Base-by-base conservation (phyloP, 2,888 invertebrate species). In the Argyra leucocephala region DNA sequence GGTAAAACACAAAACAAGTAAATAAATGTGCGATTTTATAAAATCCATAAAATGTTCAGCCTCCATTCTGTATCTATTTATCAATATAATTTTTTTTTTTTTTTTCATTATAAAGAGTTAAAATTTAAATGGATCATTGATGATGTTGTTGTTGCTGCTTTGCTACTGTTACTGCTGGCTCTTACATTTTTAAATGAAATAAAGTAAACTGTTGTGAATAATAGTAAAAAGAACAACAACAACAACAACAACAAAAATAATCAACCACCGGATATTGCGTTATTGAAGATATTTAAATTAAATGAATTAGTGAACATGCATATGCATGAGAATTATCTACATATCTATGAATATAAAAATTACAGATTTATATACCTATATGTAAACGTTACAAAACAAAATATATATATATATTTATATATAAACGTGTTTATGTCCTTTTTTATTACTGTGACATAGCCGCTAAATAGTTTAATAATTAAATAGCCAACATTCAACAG, bases 251-350 rank as follows among this genome's bases (percentile, higher is more conserved):
- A 31, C 12, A 10, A 6, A 48, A 48, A 48, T 48, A 48, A 18
- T 15, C 5, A 18, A 48, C 48, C 48, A 48, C 48, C 48, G 48
- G 48, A 48, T 48, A 48, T 48, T 48, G 48, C 48, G 48, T 48
- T 48, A 48, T 48, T 48, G 48, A 48, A 48, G 48, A 48, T 48
- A 48, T 48, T 48, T 48, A 48, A 48, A 48, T 48, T 48, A 48
- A 48, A 48, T 48, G 48, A 48, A 48, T 48, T 48, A 48, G 48
- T 48, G 48, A 48, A 48, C 48, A 48, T 48, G 48, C 48, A 48
- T 48, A 48, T 48, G 48, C 18, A 48, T 48, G 18, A 48, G 31
- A 31, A 31, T 31, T n/a, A n/a, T n/a, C n/a, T 31, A 31, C 1
- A 31, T 31, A 31, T 31, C 10, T 31, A 31, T 6, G 1, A 31